Base-by-base conservation (phyloP, 2,888 invertebrate species). In the Eupithecia vulgata region DNA sequence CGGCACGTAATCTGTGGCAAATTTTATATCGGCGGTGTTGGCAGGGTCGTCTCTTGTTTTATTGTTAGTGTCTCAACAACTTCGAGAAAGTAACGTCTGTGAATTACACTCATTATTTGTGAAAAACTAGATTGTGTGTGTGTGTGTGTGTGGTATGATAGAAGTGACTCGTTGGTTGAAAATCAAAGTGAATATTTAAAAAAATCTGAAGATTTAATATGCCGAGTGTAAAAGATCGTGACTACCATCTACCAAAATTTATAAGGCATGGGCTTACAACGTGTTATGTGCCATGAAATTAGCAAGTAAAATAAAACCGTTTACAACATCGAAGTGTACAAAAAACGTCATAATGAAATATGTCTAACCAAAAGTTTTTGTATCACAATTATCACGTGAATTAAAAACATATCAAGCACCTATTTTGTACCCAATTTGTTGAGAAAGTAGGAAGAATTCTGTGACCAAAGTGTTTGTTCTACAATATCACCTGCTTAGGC, bases 21-120 rank as follows among this genome's bases (percentile, higher is more conserved):
- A 89, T 90, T 90, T 88, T 88, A 85, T 90, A 83, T 84, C 78
- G 84, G 76, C 83, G 81, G 80, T 82, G 83, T 83, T 84, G 88
- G 83, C 87, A 87, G 85, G 82, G 84, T 83, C 66, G 65, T 68
- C 3, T 34, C n/a, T 65, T 7, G 88, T 85, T 82, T 82, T 80
- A 84, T 85, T 81, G 82, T 87, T 81, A 85, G 85, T 84, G 80
- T 77, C 73, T 81, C 78, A 76, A 73, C 75, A 75, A 79, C 67
- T 75, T 81, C 78, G 81, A 80, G 81, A 85, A 79, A 83, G 83
- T 88, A 84, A 83, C 84, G 83, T 86, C 82, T 85, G 83, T 81
- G 81, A 73, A 64, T 67, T 72, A 71, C 35, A 69, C 67, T 66
- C 62, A 21, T 25, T 2, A 34, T 66, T 66, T 45, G 48, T 64